Evolutionary conservation across 2,113 vertebrate species (phyloP).

Genomic region (Gulo gulo): DNA sequence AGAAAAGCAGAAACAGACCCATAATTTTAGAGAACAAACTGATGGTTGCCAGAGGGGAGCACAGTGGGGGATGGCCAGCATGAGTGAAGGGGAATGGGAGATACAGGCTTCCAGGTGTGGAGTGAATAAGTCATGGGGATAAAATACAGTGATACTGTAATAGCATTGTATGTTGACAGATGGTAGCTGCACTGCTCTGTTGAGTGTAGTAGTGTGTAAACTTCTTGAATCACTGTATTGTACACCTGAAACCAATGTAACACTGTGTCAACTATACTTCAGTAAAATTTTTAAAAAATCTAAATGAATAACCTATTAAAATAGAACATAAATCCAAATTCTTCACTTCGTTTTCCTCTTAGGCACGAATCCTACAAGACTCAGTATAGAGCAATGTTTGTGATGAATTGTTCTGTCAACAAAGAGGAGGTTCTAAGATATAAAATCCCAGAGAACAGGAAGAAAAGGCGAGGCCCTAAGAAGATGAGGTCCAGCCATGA

Average conservation of each 20-base stretch:
- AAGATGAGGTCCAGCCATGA: slow-evolving; percentile 78
- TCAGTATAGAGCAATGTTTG: slow-evolving; percentile 98
- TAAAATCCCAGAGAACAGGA: slow-evolving; percentile 81
- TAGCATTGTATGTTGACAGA: neutral
- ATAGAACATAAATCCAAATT: slow-evolving; percentile 5
- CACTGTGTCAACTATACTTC: neutral
- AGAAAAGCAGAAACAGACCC: neutral
- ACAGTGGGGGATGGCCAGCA: neutral
- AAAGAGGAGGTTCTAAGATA: slow-evolving; percentile 92
- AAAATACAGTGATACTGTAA: neutral
- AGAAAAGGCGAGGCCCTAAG: slow-evolving; percentile 81
- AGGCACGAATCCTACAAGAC: slow-evolving; percentile 97
- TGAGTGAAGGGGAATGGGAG: neutral
- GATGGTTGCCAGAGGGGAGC: neutral
- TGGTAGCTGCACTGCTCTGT: neutral
- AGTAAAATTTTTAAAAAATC: neutral
- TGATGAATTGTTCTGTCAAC: slow-evolving; percentile 96
- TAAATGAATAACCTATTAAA: slow-evolving; percentile 12
- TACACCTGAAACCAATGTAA: neutral
- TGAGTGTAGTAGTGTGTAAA: neutral
- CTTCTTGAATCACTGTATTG: neutral
- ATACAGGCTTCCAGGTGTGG: neutral
- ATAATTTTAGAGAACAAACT: neutral
- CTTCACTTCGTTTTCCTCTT: slow-evolving; percentile 71
- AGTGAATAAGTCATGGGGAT: neutral